Base-by-base conservation (phyloP, 2,113 vertebrate genomes). In the Camelus bactrianus region DNA sequence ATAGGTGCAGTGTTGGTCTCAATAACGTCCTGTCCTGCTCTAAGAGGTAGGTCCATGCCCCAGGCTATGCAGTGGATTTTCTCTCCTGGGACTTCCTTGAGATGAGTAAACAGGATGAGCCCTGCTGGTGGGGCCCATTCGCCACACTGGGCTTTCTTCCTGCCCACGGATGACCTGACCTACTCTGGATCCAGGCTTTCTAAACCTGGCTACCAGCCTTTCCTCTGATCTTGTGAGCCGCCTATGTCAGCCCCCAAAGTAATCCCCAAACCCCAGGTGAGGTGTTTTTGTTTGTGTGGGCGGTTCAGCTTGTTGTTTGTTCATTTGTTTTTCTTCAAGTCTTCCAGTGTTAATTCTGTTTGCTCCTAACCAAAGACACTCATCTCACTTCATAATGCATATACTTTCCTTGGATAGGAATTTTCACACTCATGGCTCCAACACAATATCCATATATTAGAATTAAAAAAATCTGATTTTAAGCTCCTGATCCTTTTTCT, bases 401-500 rank as follows among this genome's bases (percentile, higher is more conserved):
- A 72, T 52, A 14, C 42, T 32, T 38, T 79, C 2, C 30, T 64
- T 60, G 26, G 20, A 19, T 19, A 28, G 65, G 24, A 38, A 35
- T 79, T 54, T 72, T 90, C 9, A 58, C 15, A 92, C 14, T 2
- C 2, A 7, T 19, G 72, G 3, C 35, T 52, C 42, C 10, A 19
- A 20, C 48, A 64, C 35, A 26, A 6, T 0, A 46, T 30, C 30
- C 22, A 52, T 65, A 26, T 38, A 22, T 8, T 67, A 26, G 26
- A 62, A 62, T 56, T 79, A 22, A 89, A 54, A 87, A 87, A 90
- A 64, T 50, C 17, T 64, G 32, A 81, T 76, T 89, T 93, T 70
- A 85, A 76, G 20, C 2, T 14, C 15, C 22, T 13, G 14, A 32
- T 67, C 11, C 3, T 86, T 95, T 28, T 3, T 20, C 32, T 15